Percentiles rank a stretch among this genome's conserved stretches.
Conservation (phyloP, 2,797 vertebrate species). For the Lutjanus argentimaculatus region DNA sequence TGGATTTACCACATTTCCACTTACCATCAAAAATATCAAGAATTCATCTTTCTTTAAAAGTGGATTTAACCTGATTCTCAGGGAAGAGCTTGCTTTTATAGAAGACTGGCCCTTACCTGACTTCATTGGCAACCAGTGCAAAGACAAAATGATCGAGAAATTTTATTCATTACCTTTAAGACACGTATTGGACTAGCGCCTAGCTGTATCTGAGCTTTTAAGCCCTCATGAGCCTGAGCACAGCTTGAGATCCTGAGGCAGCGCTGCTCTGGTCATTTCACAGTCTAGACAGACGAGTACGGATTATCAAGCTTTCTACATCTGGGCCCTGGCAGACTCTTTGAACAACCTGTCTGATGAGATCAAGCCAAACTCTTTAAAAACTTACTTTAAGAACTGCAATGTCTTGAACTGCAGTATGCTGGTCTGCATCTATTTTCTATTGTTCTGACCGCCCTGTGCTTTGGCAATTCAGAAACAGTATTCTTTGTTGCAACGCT, state of each 20-base stretch:
- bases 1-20: constrained; percentile 27
- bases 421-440: constrained; percentile 1
- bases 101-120: background rate
- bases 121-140: constrained; percentile 14
- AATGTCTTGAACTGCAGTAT: background rate
- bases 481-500: background rate
- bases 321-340: constrained; percentile 30
- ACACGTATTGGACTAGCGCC: constrained; percentile 34
- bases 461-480: background rate
- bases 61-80: background rate
- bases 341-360: constrained; percentile 50
- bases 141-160: constrained; percentile 32
- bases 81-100: constrained; percentile 11
- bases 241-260: constrained; percentile 50
- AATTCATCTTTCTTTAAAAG: background rate
- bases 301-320: constrained; percentile 46
- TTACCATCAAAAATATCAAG: background rate
- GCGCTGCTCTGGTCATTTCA: constrained; percentile 47
- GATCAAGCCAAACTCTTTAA: constrained; percentile 49
- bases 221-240: constrained; percentile 41
- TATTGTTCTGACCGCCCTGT: background rate
- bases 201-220: constrained; percentile 50
- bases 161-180: constrained; percentile 60
- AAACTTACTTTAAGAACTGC: constrained; percentile 26
- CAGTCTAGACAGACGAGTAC: constrained; percentile 44